Evolutionary conservation across 2,797 vertebrate genomes (phyloP).

Genomic region (Falco rusticolus): DNA sequence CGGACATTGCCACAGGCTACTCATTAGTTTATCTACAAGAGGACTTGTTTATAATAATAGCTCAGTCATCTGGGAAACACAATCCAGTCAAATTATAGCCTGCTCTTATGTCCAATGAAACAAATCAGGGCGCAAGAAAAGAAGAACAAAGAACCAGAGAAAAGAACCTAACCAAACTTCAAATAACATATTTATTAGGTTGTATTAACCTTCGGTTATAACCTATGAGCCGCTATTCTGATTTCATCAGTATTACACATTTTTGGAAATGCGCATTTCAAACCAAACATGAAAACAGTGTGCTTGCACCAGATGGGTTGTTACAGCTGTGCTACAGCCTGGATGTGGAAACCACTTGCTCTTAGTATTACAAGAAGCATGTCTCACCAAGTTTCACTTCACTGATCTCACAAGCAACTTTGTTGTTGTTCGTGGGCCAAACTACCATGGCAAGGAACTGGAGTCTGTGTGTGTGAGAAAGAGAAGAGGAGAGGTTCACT

Average conservation of each 20-base stretch:
- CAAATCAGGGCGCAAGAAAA: conserved; percentile 24
- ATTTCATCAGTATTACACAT: neutral
- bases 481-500: neutral
- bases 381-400: neutral
- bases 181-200: neutral
- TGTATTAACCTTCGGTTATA: neutral
- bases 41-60: conserved; percentile 62
- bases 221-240: neutral
- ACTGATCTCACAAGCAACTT: neutral
- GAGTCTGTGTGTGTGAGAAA: neutral
- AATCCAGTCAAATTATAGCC: conserved; percentile 44
- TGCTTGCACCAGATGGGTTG: neutral
- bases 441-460: neutral
- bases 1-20: conserved; percentile 22
- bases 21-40: conserved; percentile 63
- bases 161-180: neutral
- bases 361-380: accelerated
- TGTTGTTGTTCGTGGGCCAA: neutral
- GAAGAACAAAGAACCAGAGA: neutral
- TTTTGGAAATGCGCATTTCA: neutral
- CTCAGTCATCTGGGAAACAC: conserved; percentile 62
- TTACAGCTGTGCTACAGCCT: neutral
- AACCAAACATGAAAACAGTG: neutral
- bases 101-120: neutral
- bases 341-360: neutral